Base-by-base conservation (phyloP, 2,113 vertebrate species). In the Tinamus guttatus region DNA sequence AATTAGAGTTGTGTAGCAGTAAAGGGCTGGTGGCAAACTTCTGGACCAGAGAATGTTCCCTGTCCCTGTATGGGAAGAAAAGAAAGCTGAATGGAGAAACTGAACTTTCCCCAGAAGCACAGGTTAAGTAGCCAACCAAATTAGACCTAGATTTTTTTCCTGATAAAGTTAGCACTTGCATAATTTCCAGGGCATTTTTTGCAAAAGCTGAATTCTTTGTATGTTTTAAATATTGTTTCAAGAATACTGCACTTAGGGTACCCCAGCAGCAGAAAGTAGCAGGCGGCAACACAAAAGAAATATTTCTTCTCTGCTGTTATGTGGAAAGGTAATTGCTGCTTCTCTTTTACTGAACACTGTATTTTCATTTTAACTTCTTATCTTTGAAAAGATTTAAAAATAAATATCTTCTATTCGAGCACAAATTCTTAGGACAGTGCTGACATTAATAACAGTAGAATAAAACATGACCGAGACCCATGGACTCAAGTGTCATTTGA, bases 191-290 rank as follows among this genome's bases (percentile, higher is more conserved):
- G 28, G 0, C 11, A 16, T 24, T 43, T 43, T 58, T 67, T 77
- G 1, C 2, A 67, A 52, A 45, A 36, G 30, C 5, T 13, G 8
- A 28, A 9, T 24, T 38, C 1, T 54, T 75, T 62, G 4, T 28
- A 4, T 7, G 4, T 3, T 34, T 81, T 38, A 51, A 65, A 58
- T 28, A 59, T 14, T 5, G 2, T 45, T 52, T 52, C 9, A 36
- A 9, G 13, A 56, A 9, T 6, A 3, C 1, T 69, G 3, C 7
- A 24, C 15, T 45, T 19, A 5, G 1, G 8, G 7, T 2, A 14
- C 27, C 5, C 21, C 22, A 62, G 19, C 4, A 43, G 10, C 6
- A 83, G 18, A 59, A 56, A 68, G 3, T 4, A 60, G 17, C 45
- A 60, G 5, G 7, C 4, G 40, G 2, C 18, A 74, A 20, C 8